These are phyloP conservation scores for Telmatherina bonti DNA, from an alignment of 2,797 vertebrate species.

Conservation along the genomic window DNA sequence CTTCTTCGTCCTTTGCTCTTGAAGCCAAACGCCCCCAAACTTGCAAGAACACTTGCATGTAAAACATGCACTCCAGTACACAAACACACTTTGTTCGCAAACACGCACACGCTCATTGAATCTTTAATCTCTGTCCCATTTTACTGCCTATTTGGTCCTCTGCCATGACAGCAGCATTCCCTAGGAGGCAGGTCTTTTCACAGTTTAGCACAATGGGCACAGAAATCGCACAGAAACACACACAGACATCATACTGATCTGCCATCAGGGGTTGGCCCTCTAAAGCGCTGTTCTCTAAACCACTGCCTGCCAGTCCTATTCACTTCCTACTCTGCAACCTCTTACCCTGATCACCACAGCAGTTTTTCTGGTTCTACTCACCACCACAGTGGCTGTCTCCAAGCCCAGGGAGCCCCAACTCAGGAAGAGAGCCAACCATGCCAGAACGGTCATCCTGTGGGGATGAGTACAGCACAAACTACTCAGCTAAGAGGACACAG, in stretches of 20 bases:
- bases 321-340: slow-evolving; percentile 23
- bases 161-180: slow-evolving; percentile 77
- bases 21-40: slow-evolving; percentile 68
- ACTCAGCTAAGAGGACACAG: slow-evolving; percentile 46
- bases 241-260: slow-evolving; percentile 42
- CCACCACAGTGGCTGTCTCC: slow-evolving; percentile 91
- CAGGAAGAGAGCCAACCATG: slow-evolving; percentile 90
- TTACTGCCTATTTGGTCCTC: slow-evolving; percentile 74
- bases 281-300: slow-evolving; percentile 47
- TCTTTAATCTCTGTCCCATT: slow-evolving; percentile 83
- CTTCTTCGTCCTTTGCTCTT: slow-evolving; percentile 59
- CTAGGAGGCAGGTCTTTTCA: slow-evolving; percentile 71
- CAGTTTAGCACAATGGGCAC: slow-evolving; percentile 68
- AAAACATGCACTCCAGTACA: slow-evolving; percentile 49
- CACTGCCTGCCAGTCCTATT: slow-evolving; percentile 36
- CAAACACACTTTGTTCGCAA: slow-evolving; percentile 70
- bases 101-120: slow-evolving; percentile 67
- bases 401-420: slow-evolving; percentile 94
- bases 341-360: slow-evolving; percentile 9
- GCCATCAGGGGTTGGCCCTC: slow-evolving; percentile 36
- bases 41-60: slow-evolving; percentile 42
- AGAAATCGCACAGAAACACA: slow-evolving; percentile 52
- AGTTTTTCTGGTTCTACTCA: slow-evolving; percentile 68
- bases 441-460: slow-evolving; percentile 91
- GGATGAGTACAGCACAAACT: slow-evolving; percentile 34